Percentiles rank a stretch among this genome's conserved stretches.
These are phyloP conservation scores for Sericinus montela DNA, from an alignment of 2,888 invertebrate species.

Conservation along the genomic window DNA sequence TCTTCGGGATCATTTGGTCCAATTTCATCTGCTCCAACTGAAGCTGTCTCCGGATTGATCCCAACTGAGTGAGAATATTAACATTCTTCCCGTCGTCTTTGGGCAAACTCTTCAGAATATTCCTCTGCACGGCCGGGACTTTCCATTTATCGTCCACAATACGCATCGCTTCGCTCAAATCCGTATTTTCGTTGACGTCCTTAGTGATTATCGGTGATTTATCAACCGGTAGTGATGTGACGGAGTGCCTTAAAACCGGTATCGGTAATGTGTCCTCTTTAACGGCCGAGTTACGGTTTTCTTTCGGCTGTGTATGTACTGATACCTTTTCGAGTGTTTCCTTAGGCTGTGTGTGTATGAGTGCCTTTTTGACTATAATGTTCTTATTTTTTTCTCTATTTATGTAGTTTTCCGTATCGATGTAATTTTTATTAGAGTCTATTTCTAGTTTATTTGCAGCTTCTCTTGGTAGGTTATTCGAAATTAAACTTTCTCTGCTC, in stretches of 20 bases:
- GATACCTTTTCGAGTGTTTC: conserved; percentile 43
- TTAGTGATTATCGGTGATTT: conserved; percentile 31
- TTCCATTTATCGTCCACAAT: conserved; percentile 69
- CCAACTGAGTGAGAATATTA: conserved; percentile 82
- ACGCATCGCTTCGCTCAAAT: conserved; percentile 60
- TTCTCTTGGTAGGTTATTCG: conserved; percentile 19
- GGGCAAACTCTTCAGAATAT: conserved; percentile 69
- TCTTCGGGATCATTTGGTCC: conserved; percentile 61
- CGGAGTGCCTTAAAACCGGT: conserved; percentile 81
- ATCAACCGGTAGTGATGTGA: too few species aligned
- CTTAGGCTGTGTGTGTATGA: conserved; percentile 37
- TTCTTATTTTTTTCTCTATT: conserved; percentile 18
- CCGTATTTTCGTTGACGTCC: conserved; percentile 26
- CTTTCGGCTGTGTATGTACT: conserved; percentile 35
- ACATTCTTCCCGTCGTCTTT: conserved; percentile 71
- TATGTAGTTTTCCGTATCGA: conserved; percentile 2
- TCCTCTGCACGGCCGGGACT: conserved; percentile 83
- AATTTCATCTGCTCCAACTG: conserved; percentile 82
- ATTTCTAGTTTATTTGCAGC: background rate
- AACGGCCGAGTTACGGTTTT: conserved; percentile 5
- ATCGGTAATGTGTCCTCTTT: conserved; percentile 73
- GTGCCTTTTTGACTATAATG: conserved; percentile 36
- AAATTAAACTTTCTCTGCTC: conserved; percentile 37
- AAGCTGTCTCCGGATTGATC: conserved; percentile 83
- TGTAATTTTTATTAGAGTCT: background rate